Percentiles rank a stretch among this genome's conserved stretches.
phyloP scores from a whole-genome alignment of 2,888 invertebrate species.

The Nephrotoma guestfalica region DNA sequence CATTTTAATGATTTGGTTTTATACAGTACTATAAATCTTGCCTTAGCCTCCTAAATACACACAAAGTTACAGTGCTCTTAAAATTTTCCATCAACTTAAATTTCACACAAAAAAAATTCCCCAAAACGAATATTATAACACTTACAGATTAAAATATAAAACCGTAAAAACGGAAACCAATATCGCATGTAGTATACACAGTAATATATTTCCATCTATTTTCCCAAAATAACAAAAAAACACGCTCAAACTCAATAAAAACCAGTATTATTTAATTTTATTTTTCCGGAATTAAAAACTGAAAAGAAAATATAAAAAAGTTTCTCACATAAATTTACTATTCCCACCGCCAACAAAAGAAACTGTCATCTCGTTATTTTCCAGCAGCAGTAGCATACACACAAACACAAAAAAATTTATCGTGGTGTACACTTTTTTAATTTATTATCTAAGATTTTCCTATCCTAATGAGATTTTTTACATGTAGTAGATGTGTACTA shows the following conservation, averaged over 20 bases:
- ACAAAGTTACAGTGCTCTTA: background rate
- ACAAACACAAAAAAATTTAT: background rate
- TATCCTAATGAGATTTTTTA: background rate
- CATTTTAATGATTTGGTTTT: background rate
- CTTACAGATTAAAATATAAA: background rate
- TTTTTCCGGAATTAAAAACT: background rate
- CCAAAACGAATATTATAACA: background rate
- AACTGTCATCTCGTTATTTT: background rate
- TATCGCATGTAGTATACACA: background rate
- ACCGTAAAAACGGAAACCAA: background rate
- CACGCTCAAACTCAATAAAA: background rate
- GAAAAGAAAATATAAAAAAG: background rate
- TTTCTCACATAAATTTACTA: background rate
- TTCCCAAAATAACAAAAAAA: background rate
- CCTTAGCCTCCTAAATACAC: background rate
- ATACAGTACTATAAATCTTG: background rate
- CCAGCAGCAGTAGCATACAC: background rate
- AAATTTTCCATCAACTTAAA: background rate
- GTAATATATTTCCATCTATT: background rate
- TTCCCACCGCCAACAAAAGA: background rate
- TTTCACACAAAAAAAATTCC: background rate
- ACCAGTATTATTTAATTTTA: background rate
- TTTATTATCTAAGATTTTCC: background rate
- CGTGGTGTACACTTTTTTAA: background rate
- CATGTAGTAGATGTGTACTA: background rate